These are phyloP conservation scores for Lysandra coridon DNA, from an alignment of 2,888 invertebrate genomes.

Conservation along the genomic window DNA sequence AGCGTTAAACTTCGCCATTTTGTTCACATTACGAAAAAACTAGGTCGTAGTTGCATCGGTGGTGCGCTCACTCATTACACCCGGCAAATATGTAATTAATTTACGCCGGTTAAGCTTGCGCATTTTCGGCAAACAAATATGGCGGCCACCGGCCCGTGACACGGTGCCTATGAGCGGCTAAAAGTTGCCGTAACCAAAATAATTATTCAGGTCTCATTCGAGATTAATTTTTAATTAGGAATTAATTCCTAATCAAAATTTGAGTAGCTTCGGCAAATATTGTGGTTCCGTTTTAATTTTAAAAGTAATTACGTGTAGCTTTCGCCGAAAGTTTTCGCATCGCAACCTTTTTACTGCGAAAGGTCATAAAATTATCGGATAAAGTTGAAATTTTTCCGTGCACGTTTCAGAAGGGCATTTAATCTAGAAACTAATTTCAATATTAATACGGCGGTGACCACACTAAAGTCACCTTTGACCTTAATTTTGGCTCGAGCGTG, in stretches of 20 bases:
- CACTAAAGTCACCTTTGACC: constrained; percentile 2
- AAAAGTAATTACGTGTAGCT: constrained; percentile 35
- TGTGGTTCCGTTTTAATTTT: constrained; percentile 36
- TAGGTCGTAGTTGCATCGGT: constrained; percentile 58
- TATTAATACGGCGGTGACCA: constrained; percentile 9
- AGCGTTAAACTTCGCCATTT: constrained; percentile 44
- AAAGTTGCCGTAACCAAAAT: constrained; percentile 51
- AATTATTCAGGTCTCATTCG: constrained; percentile 46
- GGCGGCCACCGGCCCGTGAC: constrained; percentile 42
- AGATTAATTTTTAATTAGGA: constrained; percentile 42
- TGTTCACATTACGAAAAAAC: constrained; percentile 53
- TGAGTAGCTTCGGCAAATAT: constrained; percentile 38
- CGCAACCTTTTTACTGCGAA: constrained; percentile 18
- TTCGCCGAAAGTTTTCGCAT: background rate
- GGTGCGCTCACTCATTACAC: constrained; percentile 60
- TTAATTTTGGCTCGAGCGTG: background rate
- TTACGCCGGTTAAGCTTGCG: constrained; percentile 54
- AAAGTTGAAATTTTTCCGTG: background rate
- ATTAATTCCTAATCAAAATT: constrained; percentile 42
- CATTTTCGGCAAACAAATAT: constrained; percentile 53
- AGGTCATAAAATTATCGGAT: background rate
- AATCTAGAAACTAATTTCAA: constrained; percentile 15
- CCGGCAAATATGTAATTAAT: constrained; percentile 66
- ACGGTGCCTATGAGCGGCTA: constrained; percentile 45
- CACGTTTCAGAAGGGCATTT: background rate